Conservation (phyloP, 2,113 vertebrate species). For the Tauraco erythrolophus region DNA sequence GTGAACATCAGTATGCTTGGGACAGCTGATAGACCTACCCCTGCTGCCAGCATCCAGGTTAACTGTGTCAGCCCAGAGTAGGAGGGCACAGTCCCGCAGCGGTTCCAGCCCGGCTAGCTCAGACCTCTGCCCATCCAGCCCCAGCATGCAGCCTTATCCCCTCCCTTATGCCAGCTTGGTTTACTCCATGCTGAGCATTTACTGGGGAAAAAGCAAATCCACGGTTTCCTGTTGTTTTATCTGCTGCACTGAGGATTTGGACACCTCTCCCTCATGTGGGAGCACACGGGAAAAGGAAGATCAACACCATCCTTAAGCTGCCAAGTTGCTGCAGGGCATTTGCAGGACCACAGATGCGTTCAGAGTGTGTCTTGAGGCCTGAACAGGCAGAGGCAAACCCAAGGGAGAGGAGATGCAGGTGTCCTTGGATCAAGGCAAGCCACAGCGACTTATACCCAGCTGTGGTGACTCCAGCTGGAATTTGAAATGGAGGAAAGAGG, state of each 20-base stretch:
- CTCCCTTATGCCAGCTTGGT: background rate
- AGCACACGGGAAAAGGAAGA: background rate
- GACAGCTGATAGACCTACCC: fast-evolving
- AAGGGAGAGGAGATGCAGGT: background rate
- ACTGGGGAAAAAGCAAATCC: background rate
- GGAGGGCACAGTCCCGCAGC: background rate
- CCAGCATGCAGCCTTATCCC: background rate
- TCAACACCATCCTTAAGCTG: background rate
- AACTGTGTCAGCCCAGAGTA: background rate
- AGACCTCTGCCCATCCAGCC: background rate
- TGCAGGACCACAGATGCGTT: background rate
- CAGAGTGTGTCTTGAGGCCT: background rate
- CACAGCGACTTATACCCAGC: background rate
- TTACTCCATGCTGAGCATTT: background rate
- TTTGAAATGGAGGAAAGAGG: background rate
- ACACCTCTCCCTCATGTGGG: fast-evolving
- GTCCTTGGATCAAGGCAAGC: background rate
- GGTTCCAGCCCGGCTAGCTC: background rate
- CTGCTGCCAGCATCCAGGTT: background rate
- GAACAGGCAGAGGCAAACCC: background rate
- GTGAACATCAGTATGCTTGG: background rate
- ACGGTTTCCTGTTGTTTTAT: background rate
- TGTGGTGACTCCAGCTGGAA: background rate
- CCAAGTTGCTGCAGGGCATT: background rate
- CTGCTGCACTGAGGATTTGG: background rate